Conservation (phyloP, 2,113 vertebrate genomes). For the Polypterus senegalus region DNA sequence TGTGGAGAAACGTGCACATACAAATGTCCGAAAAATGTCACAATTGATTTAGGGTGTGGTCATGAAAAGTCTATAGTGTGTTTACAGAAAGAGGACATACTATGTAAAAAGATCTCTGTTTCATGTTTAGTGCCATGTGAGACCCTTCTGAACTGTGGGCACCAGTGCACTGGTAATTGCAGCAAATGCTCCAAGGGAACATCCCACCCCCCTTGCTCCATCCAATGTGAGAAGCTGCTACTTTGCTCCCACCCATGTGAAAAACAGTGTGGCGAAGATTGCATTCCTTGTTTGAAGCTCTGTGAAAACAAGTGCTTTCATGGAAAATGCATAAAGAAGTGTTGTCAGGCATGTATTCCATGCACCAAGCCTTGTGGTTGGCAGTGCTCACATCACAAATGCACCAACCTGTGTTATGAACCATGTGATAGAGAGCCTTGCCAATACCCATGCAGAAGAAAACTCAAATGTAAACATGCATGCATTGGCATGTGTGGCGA, state of each 20-base stretch:
- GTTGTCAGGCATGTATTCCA: constrained; percentile 19
- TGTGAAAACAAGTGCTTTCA: constrained; percentile 25
- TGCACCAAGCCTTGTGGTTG: constrained; percentile 23
- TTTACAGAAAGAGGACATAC: constrained; percentile 7
- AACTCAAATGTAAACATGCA: constrained; percentile 20
- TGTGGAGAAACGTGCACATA: constrained; percentile 21
- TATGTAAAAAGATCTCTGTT: neutral
- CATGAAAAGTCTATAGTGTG: constrained; percentile 16
- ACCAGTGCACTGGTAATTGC: constrained; percentile 22
- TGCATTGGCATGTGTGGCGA: constrained; percentile 32
- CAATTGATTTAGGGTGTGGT: constrained; percentile 13
- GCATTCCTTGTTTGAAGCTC: constrained; percentile 16
- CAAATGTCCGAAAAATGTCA: constrained; percentile 7
- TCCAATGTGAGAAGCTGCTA: constrained; percentile 14
- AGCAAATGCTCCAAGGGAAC: constrained; percentile 5
- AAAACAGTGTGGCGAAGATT: constrained; percentile 11
- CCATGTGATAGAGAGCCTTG: constrained; percentile 23
- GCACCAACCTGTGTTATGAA: constrained; percentile 21
- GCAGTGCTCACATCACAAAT: constrained; percentile 20
- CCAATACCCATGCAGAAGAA: constrained; percentile 14
- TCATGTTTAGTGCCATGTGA: constrained; percentile 16
- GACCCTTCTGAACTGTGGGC: constrained; percentile 20
- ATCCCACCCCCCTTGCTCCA: constrained; percentile 14
- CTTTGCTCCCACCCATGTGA: constrained; percentile 24
- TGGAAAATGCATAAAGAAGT: constrained; percentile 12